A percentile compares a stretch with the other conserved stretches of the same genome.
Conservation (phyloP, 2,113 vertebrate genomes). For the Leiothrix lutea region DNA sequence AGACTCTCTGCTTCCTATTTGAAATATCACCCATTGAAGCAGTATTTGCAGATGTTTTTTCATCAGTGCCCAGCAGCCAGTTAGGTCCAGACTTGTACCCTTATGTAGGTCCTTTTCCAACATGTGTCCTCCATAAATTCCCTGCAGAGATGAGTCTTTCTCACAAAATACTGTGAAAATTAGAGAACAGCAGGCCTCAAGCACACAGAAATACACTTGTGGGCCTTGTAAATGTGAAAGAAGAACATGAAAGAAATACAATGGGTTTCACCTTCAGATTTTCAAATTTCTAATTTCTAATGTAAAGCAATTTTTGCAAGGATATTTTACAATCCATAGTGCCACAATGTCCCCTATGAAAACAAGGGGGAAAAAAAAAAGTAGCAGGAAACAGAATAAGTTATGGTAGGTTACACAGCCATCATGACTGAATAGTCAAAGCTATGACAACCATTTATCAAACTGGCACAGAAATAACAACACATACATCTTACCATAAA, state of each 20-base stretch:
- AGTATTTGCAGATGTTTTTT: not conserved
- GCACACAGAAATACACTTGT: not conserved
- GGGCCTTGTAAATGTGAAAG: not conserved
- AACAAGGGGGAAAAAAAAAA: not conserved
- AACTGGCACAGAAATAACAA: conserved; percentile 10
- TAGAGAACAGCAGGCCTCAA: not conserved
- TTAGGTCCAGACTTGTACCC: not conserved
- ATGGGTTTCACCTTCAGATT: not conserved
- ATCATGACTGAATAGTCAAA: conserved; percentile 33
- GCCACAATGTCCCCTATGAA: not conserved
- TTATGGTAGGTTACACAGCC: conserved; percentile 5
- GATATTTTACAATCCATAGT: not conserved
- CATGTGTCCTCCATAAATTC: not conserved
- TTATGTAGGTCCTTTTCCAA: not conserved
- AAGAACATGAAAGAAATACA: not conserved
- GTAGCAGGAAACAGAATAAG: not conserved
- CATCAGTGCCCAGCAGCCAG: not conserved
- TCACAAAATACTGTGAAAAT: not conserved
- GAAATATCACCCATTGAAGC: not conserved
- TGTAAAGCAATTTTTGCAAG: not conserved
- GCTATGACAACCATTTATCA: conserved; percentile 25
- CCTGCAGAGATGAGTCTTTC: not conserved
- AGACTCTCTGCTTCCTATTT: not conserved
- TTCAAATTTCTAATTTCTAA: not conserved
- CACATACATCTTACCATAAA: conserved; percentile 11